Evolutionary conservation across 1,140 invertebrate genomes (phyloP).

Genomic region (Drosophila kepulauana): DNA sequence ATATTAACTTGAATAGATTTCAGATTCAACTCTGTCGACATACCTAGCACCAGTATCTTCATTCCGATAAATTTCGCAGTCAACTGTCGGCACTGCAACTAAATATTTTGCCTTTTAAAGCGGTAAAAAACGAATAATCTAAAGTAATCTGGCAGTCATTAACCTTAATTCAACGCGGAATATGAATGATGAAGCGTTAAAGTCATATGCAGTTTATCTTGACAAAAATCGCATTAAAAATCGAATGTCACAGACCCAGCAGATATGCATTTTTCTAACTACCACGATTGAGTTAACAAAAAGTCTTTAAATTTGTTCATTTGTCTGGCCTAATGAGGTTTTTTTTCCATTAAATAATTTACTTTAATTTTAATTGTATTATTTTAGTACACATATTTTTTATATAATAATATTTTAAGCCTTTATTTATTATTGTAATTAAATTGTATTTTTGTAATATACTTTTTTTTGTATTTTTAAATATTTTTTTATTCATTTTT

Average conservation of each 20-base stretch:
- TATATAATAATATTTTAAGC: no score
- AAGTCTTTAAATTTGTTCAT: no score
- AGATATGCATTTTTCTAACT: no score
- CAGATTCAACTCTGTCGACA: not conserved
- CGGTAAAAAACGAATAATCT: not conserved
- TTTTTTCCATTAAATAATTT: no score
- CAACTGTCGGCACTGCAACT: not conserved
- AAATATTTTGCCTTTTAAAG: conserved; percentile 7
- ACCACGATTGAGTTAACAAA: no score
- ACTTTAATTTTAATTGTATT: no score
- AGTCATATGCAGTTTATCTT: not conserved
- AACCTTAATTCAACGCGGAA: not conserved
- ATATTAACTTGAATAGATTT: not conserved
- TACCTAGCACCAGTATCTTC: conserved; percentile 1
- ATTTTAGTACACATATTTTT: no score
- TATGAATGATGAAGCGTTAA: conserved; percentile 3
- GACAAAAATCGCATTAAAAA: not conserved
- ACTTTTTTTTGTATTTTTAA: no score
- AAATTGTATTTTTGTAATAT: no score
- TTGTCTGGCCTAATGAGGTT: no score
- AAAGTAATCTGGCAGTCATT: not conserved
- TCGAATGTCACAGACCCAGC: not conserved
- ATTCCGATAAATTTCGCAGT: not conserved
- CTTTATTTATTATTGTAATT: no score
- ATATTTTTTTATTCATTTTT: no score